phyloP scores from a whole-genome alignment of 2,888 invertebrate genomes.

The Alsophila aescularia region DNA sequence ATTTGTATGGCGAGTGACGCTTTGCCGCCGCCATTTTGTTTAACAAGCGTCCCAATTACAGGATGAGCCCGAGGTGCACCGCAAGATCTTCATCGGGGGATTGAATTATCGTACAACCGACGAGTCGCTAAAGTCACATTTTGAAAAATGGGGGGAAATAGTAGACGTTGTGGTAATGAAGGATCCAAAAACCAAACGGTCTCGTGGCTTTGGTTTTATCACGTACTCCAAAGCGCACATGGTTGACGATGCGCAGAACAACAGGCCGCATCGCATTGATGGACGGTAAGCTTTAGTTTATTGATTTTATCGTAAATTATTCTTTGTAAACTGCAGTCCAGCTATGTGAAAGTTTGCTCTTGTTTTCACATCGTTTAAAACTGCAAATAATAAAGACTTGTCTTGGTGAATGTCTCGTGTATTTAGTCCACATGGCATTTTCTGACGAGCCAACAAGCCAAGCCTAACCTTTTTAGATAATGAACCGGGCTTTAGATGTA shows the following conservation, averaged over 20 bases:
- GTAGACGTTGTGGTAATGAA: constrained; percentile 99
- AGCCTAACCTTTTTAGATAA: background rate
- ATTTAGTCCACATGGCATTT: constrained; percentile 70
- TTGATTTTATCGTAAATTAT: background rate
- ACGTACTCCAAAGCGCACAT: constrained; percentile 97
- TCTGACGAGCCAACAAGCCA: constrained; percentile 69
- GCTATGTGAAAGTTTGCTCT: constrained; percentile 67
- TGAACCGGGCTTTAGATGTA: background rate
- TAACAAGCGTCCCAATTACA: constrained; percentile 68
- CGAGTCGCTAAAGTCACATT: constrained; percentile 96
- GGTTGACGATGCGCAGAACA: constrained; percentile 98
- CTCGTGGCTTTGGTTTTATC: constrained; percentile 99
- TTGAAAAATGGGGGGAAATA: constrained; percentile 98
- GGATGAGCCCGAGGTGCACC: constrained; percentile 92
- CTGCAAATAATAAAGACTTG: constrained; percentile 71
- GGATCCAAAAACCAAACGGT: constrained; percentile 96
- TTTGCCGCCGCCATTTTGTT: constrained; percentile 79
- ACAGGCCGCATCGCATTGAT: constrained; percentile 96
- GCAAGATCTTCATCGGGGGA: constrained; percentile 98
- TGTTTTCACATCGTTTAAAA: constrained; percentile 75
- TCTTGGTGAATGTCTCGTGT: constrained; percentile 77
- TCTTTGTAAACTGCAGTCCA: constrained; percentile 63
- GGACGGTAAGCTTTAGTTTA: constrained; percentile 85
- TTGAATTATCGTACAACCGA: constrained; percentile 97
- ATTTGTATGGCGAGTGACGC: constrained; percentile 15